Evolutionary conservation across 2,797 vertebrate species (phyloP).

Genomic region (Epinephelus coioides): DNA sequence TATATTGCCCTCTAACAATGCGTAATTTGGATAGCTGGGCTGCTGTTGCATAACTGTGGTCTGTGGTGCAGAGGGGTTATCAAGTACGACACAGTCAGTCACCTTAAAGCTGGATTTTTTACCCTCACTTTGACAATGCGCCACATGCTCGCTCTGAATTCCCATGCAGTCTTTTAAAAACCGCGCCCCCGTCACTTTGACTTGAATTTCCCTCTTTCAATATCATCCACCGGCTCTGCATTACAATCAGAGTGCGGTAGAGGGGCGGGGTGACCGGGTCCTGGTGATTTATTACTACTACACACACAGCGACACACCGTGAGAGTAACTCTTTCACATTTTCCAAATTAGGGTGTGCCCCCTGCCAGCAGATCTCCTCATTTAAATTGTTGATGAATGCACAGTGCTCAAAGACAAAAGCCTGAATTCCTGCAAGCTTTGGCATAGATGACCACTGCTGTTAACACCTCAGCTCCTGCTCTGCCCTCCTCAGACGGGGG

Average conservation of each 20-base stretch:
- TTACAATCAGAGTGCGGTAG: slow-evolving; percentile 65
- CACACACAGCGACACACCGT: slow-evolving; percentile 39
- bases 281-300: slow-evolving; percentile 64
- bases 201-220: slow-evolving; percentile 17
- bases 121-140: slow-evolving; percentile 18
- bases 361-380: slow-evolving; percentile 30
- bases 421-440: slow-evolving; percentile 42
- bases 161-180: slow-evolving; percentile 63
- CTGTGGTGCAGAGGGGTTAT: slow-evolving; percentile 57
- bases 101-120: slow-evolving; percentile 18
- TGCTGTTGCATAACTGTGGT: slow-evolving; percentile 68
- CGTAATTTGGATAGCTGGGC: slow-evolving; percentile 63
- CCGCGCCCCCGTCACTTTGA: slow-evolving; percentile 63
- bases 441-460: slow-evolving; percentile 33
- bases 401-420: slow-evolving; percentile 57
- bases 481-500: neutral
- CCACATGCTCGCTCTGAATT: slow-evolving; percentile 45
- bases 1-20: slow-evolving; percentile 73
- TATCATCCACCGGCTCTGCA: slow-evolving; percentile 52
- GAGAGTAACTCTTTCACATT: slow-evolving; percentile 60
- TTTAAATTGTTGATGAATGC: slow-evolving; percentile 61
- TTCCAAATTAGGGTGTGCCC: slow-evolving; percentile 39
- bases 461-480: slow-evolving; percentile 37
- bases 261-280: slow-evolving; percentile 57
- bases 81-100: slow-evolving; percentile 36